Evolutionary conservation across 2,888 invertebrate genomes (phyloP).

Genomic region (Macrosoma leucophasiata): DNA sequence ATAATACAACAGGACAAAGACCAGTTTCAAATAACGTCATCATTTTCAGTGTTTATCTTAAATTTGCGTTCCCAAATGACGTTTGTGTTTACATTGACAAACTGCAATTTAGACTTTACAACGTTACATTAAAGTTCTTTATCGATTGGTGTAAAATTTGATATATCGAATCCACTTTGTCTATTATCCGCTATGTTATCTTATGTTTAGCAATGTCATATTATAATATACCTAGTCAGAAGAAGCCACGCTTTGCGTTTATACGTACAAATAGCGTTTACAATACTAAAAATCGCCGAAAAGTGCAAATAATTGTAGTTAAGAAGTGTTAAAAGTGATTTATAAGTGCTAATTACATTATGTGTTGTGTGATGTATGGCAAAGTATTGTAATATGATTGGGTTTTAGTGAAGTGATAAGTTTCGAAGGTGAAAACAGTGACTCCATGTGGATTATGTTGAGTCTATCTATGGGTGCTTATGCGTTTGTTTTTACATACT

Average conservation of each 20-base stretch:
- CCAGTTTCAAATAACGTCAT: constrained; percentile 31
- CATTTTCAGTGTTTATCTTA: constrained; percentile 61
- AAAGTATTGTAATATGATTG: no score
- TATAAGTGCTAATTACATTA: no score
- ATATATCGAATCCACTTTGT: constrained; percentile 11
- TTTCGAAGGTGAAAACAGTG: no score
- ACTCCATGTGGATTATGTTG: no score
- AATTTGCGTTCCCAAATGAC: constrained; percentile 27
- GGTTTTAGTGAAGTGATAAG: no score
- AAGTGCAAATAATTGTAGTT: no score
- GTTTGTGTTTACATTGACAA: constrained; percentile 21
- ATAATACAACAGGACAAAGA: constrained; percentile 31
- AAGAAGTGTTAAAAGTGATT: no score
- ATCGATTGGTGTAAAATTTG: constrained; percentile 24
- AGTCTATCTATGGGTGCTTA: no score
- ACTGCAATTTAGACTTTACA: constrained; percentile 28
- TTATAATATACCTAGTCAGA: constrained; percentile 45
- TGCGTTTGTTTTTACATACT: no score
- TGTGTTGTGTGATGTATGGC: no score
- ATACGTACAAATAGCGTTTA: no score
- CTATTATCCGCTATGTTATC: constrained; percentile 51
- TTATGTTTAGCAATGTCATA: constrained; percentile 68
- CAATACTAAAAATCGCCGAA: no score
- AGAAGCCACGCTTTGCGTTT: constrained; percentile 28
- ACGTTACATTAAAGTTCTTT: constrained; percentile 15